Conservation (phyloP, 2,797 vertebrate genomes). For the Syngnathus acus region DNA sequence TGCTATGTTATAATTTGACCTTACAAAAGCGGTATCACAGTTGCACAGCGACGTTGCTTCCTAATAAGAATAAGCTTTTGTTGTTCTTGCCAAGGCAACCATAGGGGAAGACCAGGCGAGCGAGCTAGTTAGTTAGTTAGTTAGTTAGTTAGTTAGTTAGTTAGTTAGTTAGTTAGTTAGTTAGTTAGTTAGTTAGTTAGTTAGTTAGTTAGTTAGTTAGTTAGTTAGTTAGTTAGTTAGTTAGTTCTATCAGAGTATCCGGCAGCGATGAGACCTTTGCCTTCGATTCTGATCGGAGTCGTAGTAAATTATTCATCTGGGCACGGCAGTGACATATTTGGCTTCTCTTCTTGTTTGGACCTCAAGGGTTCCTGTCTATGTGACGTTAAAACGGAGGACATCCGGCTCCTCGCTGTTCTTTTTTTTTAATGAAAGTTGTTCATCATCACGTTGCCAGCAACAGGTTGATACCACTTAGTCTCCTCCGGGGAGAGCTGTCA, state of each 20-base stretch:
- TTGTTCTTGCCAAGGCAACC: slow-evolving; percentile 3
- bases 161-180: neutral
- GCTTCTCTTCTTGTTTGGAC: slow-evolving; percentile 20
- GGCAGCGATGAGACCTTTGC: slow-evolving; percentile 9
- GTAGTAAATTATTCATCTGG: slow-evolving; percentile 25
- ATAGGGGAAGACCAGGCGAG: neutral
- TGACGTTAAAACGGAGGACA: slow-evolving; percentile 27
- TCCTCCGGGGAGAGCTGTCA: slow-evolving; percentile 54
- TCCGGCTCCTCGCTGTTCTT: slow-evolving; percentile 29
- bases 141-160: too few species aligned
- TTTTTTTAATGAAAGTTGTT: slow-evolving; percentile 68
- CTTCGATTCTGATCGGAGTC: slow-evolving; percentile 5
- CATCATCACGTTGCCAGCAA: slow-evolving; percentile 67
- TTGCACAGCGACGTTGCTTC: neutral
- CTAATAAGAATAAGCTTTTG: neutral
- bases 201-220: too few species aligned
- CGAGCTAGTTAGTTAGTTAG: too few species aligned
- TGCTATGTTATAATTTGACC: neutral
- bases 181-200: neutral
- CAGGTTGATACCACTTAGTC: slow-evolving; percentile 61
- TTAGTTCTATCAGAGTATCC: neutral
- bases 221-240: neutral
- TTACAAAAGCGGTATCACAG: neutral
- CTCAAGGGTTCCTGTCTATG: slow-evolving; percentile 17
- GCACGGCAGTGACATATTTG: slow-evolving; percentile 20